A percentile compares a stretch with the other conserved stretches of the same genome.
Evolutionary conservation across 2,888 invertebrate genomes (phyloP).

Genomic region (Brenthis hecate): DNA sequence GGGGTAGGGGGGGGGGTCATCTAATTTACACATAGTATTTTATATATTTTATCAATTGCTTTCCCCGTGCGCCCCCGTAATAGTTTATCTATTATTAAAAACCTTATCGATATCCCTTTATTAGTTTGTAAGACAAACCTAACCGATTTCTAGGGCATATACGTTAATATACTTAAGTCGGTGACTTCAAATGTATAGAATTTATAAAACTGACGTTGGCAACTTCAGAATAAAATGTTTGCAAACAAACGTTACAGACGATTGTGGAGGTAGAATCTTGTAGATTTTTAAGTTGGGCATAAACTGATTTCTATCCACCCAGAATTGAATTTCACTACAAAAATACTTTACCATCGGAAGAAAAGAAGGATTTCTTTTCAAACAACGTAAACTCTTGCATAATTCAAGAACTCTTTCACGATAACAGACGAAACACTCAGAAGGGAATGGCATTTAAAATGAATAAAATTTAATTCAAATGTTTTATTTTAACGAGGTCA

Average conservation of each 20-base stretch:
- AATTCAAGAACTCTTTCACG: conserved; percentile 33
- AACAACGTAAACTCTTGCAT: conserved; percentile 37
- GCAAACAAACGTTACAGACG: too few relatives aligned
- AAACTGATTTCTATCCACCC: conserved; percentile 16
- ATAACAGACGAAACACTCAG: conserved; percentile 34
- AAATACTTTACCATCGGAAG: conserved; percentile 30
- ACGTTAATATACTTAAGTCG: too few relatives aligned
- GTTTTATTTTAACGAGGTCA: conserved; percentile 1
- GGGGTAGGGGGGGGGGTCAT: too few relatives aligned
- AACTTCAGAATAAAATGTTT: not conserved
- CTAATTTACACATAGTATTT: too few relatives aligned
- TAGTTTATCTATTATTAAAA: too few relatives aligned
- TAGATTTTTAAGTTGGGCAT: conserved; percentile 10
- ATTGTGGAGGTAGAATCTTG: too few relatives aligned
- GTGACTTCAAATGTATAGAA: too few relatives aligned
- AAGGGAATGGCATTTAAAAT: conserved; percentile 28
- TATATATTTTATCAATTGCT: too few relatives aligned
- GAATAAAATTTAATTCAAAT: conserved; percentile 11
- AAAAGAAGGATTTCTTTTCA: conserved; percentile 32
- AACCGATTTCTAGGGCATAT: too few relatives aligned
- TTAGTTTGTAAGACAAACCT: too few relatives aligned
- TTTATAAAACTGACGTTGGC: not conserved
- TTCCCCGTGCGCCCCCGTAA: too few relatives aligned
- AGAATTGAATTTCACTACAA: conserved; percentile 31
- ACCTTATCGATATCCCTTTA: too few relatives aligned